These are phyloP conservation scores for Amblyjoppa fuscipennis DNA, from an alignment of 2,888 invertebrate genomes.

Conservation along the genomic window DNA sequence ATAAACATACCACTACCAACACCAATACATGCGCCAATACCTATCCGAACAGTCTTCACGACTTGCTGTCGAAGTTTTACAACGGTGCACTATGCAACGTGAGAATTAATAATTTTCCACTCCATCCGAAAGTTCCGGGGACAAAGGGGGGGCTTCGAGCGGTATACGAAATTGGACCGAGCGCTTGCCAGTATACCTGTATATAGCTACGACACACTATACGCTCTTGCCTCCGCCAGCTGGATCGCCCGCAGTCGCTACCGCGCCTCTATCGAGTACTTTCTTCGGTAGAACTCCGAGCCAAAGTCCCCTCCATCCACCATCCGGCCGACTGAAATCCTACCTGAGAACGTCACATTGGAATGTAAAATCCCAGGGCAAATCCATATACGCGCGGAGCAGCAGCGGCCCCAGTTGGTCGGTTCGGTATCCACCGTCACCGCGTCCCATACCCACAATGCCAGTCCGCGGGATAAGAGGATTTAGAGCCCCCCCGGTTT, in stretches of 20 bases:
- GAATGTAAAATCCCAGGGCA: constrained; percentile 79
- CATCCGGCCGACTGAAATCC: constrained; percentile 76
- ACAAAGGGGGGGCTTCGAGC: background rate
- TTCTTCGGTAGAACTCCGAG: constrained; percentile 55
- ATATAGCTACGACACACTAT: constrained; percentile 4
- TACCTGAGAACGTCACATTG: constrained; percentile 80
- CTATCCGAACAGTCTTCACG: background rate
- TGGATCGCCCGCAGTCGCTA: constrained; percentile 25
- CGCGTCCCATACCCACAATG: constrained; percentile 33
- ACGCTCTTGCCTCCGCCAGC: constrained; percentile 46
- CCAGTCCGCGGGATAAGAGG: constrained; percentile 79
- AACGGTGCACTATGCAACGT: background rate
- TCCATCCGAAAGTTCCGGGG: constrained; percentile 14
- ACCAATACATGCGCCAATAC: background rate
- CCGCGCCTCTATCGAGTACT: constrained; percentile 54
- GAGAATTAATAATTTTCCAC: constrained; percentile 26
- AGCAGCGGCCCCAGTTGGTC: constrained; percentile 40
- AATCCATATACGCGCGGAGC: constrained; percentile 73
- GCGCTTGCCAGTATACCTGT: background rate
- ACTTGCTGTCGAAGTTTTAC: background rate
- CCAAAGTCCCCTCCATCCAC: constrained; percentile 38
- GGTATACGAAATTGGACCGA: constrained; percentile 32
- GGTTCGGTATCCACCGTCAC: constrained; percentile 45
- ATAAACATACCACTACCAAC: background rate
- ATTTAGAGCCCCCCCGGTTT: constrained; percentile 78